Conservation (phyloP, 2,888 invertebrate genomes). For the Dorcus hopei region DNA sequence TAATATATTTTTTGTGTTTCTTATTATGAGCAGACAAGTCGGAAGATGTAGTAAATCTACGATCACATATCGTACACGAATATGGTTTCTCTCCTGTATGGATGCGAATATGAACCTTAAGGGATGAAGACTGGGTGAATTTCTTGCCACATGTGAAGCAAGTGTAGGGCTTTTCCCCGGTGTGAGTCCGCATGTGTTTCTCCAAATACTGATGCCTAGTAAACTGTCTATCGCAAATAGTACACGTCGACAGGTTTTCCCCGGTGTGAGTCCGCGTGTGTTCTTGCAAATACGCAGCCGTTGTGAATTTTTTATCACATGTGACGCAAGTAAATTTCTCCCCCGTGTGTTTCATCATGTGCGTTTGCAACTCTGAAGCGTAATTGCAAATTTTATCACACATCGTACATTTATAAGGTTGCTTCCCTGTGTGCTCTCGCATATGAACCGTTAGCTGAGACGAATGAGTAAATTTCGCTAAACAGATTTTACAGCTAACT, state of each 20-base stretch:
- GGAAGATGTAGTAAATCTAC: slow-evolving; percentile 43
- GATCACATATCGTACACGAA: slow-evolving; percentile 41
- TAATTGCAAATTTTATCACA: slow-evolving; percentile 46
- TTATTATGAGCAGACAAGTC: slow-evolving; percentile 42
- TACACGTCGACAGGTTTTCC: slow-evolving; percentile 48
- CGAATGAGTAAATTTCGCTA: slow-evolving; percentile 44
- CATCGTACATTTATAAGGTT: slow-evolving; percentile 44
- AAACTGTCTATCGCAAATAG: slow-evolving; percentile 50
- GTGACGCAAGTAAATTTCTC: slow-evolving; percentile 42
- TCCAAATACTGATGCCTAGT: slow-evolving; percentile 56
- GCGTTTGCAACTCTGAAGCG: slow-evolving; percentile 41
- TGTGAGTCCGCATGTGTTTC: slow-evolving; percentile 52
- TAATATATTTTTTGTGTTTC: slow-evolving; percentile 44
- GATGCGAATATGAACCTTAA: slow-evolving; percentile 43
- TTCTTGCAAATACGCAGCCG: slow-evolving; percentile 40
- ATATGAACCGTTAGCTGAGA: slow-evolving; percentile 46
- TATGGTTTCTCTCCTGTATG: slow-evolving; percentile 47
- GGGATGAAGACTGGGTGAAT: slow-evolving; percentile 44
- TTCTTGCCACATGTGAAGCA: slow-evolving; percentile 44
- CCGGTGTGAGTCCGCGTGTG: slow-evolving; percentile 43
- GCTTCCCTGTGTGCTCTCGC: slow-evolving; percentile 46
- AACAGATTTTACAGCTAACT: slow-evolving; percentile 41
- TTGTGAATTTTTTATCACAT: slow-evolving; percentile 45
- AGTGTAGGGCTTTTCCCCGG: slow-evolving; percentile 48
- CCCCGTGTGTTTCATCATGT: slow-evolving; percentile 44